Base-by-base conservation (phyloP, 2,797 vertebrate species). In the Moxostoma hubbsi region DNA sequence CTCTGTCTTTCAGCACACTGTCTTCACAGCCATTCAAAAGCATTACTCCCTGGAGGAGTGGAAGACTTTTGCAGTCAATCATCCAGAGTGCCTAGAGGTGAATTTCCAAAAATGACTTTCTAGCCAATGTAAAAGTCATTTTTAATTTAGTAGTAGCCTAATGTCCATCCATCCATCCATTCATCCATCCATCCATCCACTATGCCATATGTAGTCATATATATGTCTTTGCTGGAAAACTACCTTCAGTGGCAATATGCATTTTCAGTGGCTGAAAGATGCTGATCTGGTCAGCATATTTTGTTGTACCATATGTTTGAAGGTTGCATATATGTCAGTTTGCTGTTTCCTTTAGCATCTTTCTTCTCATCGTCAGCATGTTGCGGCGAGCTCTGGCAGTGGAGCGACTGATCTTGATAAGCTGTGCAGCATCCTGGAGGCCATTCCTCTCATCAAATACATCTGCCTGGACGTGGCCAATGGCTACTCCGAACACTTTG, bases 381-480 rank as follows among this genome's bases (percentile, higher is more conserved):
- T 99, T 57, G 98, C 98, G 0, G 96, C 94, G 82, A 99, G 98
- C 86, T 98, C 97, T 0, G 98, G 98, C 85, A 99, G 96, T 1
- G 89, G 96, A 53, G 88, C 86, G 82, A 90, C 90, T 0, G 98
- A 99, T 82, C 91, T 99, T 87, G 97, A 98, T 80, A 97, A 92
- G 85, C 93, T 99, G 85, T 95, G 90, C 82, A 90, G 86, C 82
- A 93, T 99, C 87, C 67, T 98, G 82, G 93, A 96, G 75, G 95
- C 95, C 3, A 90, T 99, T 76, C 97, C 98, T 0, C 89, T 90
- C 81, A 89, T 99, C 79, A 96, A 90, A 86, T 99, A 95, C 88
- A 99, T 99, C 86, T 99, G 98, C 81, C 90, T 99, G 89, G 98
- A 99, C 10, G 98, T 99, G 84, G 98, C 98, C 89, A 99, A 99